These are phyloP conservation scores for Mechanitis messenoides DNA, from an alignment of 2,888 invertebrate genomes.

Conservation along the genomic window DNA sequence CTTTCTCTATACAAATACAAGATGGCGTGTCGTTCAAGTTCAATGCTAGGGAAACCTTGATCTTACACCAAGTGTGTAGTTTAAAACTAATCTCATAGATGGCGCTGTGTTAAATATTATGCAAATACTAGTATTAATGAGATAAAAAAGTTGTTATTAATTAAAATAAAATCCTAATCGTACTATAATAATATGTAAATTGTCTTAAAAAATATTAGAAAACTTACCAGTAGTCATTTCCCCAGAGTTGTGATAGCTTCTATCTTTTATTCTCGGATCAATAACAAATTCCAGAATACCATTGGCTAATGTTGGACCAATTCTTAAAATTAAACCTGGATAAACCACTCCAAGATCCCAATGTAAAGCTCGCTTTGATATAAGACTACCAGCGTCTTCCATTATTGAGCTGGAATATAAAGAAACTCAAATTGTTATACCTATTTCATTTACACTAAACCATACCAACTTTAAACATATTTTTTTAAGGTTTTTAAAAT, in stretches of 20 bases:
- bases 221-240: slow-evolving; percentile 79
- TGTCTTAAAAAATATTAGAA: background rate
- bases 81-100: slow-evolving; percentile 39
- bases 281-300: slow-evolving; percentile 86
- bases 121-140: background rate
- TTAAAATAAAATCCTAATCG: background rate
- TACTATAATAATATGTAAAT: background rate
- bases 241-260: slow-evolving; percentile 72
- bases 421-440: too few relatives aligned
- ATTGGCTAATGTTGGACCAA: slow-evolving; percentile 83
- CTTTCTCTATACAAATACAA: slow-evolving; percentile 21
- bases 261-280: slow-evolving; percentile 77
- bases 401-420: slow-evolving; percentile 70
- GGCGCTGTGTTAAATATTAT: slow-evolving; percentile 35
- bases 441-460: too few relatives aligned
- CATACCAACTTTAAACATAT: too few relatives aligned
- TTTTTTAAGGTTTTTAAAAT: too few relatives aligned
- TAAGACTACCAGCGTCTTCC: slow-evolving; percentile 81
- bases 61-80: slow-evolving; percentile 29
- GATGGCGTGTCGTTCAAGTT: slow-evolving; percentile 49
- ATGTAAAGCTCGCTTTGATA: slow-evolving; percentile 82
- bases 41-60: slow-evolving; percentile 38
- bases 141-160: background rate
- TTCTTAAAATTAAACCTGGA: slow-evolving; percentile 84
- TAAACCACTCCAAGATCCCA: slow-evolving; percentile 85